Evolutionary conservation across 2,113 vertebrate species (phyloP).

Genomic region (Petrocephalus microphthalmus): DNA sequence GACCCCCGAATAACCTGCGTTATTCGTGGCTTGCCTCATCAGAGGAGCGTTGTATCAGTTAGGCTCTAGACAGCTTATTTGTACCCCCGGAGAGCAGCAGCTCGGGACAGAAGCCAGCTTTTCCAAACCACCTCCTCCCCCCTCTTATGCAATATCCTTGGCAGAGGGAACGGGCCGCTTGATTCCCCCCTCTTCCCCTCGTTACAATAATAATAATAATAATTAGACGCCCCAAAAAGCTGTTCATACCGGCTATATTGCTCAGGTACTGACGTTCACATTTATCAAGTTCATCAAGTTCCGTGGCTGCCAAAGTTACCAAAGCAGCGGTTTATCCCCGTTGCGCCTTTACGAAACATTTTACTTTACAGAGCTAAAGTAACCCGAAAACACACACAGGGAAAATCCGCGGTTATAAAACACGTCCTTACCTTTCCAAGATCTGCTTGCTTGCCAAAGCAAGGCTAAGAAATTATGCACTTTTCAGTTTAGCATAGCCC

Average conservation of each 20-base stretch:
- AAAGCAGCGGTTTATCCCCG: neutral
- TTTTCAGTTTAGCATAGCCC: neutral
- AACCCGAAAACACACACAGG: no score
- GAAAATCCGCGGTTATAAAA: no score
- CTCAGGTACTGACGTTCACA: neutral
- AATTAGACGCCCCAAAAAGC: neutral
- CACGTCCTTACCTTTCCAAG: constrained; percentile 1
- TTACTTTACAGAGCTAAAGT: neutral
- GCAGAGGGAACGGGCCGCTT: neutral
- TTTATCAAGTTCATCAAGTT: neutral
- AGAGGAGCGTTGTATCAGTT: neutral
- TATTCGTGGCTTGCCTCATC: neutral
- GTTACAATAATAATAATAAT: constrained; percentile 15
- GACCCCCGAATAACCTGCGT: neutral
- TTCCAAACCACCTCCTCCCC: constrained; percentile 1
- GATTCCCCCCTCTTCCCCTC: constrained; percentile 7
- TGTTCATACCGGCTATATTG: neutral
- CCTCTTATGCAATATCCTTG: constrained; percentile 54
- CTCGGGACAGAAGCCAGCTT: neutral
- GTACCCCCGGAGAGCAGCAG: neutral
- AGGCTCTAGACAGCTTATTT: neutral
- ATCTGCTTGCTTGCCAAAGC: neutral
- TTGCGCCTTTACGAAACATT: neutral
- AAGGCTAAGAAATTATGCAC: neutral
- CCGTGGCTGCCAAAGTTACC: neutral